A percentile compares a stretch with the other conserved stretches of the same genome.
Conservation (phyloP, 2,113 vertebrate species). For the Oryzias javanicus region DNA sequence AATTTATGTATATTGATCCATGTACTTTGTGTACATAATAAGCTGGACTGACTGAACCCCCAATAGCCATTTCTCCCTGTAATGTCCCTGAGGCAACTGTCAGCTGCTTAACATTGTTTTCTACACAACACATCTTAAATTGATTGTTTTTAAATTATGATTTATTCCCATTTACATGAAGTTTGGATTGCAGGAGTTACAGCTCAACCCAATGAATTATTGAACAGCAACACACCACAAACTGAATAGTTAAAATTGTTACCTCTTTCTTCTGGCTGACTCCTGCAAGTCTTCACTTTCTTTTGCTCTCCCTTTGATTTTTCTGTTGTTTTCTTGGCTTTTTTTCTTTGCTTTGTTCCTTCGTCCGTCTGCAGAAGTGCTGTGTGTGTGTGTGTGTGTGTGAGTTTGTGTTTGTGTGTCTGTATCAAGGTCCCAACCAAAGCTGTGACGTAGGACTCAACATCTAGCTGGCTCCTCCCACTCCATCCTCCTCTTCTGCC, state of each 20-base stretch:
- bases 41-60: too few species aligned
- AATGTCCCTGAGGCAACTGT: conserved; percentile 14
- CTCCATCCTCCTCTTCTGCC: conserved; percentile 42
- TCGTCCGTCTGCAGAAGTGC: conserved; percentile 54
- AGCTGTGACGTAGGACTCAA: conserved; percentile 51
- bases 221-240: neutral
- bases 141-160: neutral
- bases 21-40: too few species aligned
- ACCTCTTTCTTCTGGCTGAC: conserved; percentile 56
- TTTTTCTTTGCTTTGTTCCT: conserved; percentile 43
- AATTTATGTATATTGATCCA: too few species aligned
- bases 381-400: conserved; percentile 52
- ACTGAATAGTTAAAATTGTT: conserved; percentile 6
- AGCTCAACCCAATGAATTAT: too few species aligned
- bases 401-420: conserved; percentile 21
- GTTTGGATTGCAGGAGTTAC: neutral
- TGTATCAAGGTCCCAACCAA: conserved; percentile 32
- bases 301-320: conserved; percentile 33
- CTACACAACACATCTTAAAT: conserved; percentile 7
- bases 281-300: conserved; percentile 24
- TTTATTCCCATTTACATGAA: neutral
- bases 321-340: conserved; percentile 31
- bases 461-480: conserved; percentile 22
- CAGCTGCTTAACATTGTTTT: conserved; percentile 45
- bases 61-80: conserved; percentile 1